Conservation (phyloP, 30 jellyfish, hydroid and myxozoan genomes). For the Aurelia sp. region DNA sequence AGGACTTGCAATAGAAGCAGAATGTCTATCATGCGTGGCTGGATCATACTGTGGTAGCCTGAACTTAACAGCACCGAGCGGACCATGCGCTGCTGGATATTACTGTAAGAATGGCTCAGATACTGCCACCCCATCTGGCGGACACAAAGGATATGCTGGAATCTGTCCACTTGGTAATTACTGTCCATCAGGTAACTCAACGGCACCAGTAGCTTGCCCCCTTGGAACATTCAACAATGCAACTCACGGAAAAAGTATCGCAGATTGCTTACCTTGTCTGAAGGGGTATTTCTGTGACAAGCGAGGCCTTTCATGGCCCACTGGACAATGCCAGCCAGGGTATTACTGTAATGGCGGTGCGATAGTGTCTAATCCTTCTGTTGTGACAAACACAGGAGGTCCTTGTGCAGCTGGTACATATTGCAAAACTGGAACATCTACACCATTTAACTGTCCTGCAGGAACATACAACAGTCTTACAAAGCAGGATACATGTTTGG, state of each 20-base stretch:
- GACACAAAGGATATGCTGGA: slow-evolving; percentile 92
- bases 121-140: slow-evolving; percentile 90
- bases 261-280: slow-evolving; percentile 77
- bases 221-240: slow-evolving; percentile 88
- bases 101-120: slow-evolving; percentile 93
- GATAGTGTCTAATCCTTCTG: slow-evolving; percentile 68
- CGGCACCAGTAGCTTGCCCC: slow-evolving; percentile 91
- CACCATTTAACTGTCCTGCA: slow-evolving; percentile 74
- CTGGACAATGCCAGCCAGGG: slow-evolving; percentile 87
- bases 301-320: slow-evolving; percentile 87
- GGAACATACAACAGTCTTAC: slow-evolving; percentile 81
- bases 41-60: slow-evolving; percentile 78
- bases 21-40: slow-evolving; percentile 82
- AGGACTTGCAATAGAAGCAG: slow-evolving; percentile 36
- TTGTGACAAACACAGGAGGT: slow-evolving; percentile 69
- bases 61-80: slow-evolving; percentile 81
- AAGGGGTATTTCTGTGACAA: slow-evolving; percentile 88
- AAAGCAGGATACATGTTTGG: slow-evolving; percentile 74
- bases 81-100: slow-evolving; percentile 90
- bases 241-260: slow-evolving; percentile 74
- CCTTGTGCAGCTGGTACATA: slow-evolving; percentile 90
- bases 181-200: slow-evolving; percentile 90
- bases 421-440: slow-evolving; percentile 77
- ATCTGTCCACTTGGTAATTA: slow-evolving; percentile 89
- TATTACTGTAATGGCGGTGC: slow-evolving; percentile 90